Percentiles rank a stretch among this genome's conserved stretches.
These are phyloP conservation scores for Pipa parva DNA, from an alignment of 2,113 vertebrate species.

Conservation along the genomic window DNA sequence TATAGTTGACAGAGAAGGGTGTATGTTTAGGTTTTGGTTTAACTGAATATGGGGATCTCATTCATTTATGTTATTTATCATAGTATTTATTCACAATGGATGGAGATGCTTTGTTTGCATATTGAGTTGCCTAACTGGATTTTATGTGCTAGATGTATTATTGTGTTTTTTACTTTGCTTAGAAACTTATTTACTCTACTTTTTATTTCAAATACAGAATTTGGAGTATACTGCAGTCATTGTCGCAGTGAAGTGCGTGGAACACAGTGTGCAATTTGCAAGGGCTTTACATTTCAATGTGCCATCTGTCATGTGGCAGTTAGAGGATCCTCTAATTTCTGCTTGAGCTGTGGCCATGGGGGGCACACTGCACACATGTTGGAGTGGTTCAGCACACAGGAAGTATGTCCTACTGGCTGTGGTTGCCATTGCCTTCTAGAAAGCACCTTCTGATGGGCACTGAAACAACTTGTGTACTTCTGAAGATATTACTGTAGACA, in stretches of 20 bases:
- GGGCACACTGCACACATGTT: slow-evolving; percentile 97
- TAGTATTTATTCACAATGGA: too few species aligned
- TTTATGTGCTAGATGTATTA: too few species aligned
- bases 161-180: too few species aligned
- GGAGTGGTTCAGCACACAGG: slow-evolving; percentile 94
- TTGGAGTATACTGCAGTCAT: slow-evolving; percentile 91
- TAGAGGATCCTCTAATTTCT: slow-evolving; percentile 93
- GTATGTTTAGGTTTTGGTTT: too few species aligned
- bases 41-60: too few species aligned
- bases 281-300: slow-evolving; percentile 93
- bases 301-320: slow-evolving; percentile 95
- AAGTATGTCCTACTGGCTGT: slow-evolving; percentile 92
- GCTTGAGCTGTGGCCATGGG: slow-evolving; percentile 89
- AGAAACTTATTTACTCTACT: background rate
- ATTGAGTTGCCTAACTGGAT: too few species aligned
- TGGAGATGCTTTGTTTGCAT: too few species aligned
- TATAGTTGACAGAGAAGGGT: too few species aligned
- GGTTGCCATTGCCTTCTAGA: slow-evolving; percentile 91
- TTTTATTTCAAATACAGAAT: slow-evolving; percentile 66
- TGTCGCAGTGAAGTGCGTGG: slow-evolving; percentile 89
- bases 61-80: too few species aligned
- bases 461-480: background rate
- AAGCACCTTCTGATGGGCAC: slow-evolving; percentile 81
- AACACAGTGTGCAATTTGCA: slow-evolving; percentile 89
- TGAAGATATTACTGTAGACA: background rate